These are phyloP conservation scores for Ranitomeya variabilis DNA, from an alignment of 2,113 vertebrate species.

Conservation along the genomic window DNA sequence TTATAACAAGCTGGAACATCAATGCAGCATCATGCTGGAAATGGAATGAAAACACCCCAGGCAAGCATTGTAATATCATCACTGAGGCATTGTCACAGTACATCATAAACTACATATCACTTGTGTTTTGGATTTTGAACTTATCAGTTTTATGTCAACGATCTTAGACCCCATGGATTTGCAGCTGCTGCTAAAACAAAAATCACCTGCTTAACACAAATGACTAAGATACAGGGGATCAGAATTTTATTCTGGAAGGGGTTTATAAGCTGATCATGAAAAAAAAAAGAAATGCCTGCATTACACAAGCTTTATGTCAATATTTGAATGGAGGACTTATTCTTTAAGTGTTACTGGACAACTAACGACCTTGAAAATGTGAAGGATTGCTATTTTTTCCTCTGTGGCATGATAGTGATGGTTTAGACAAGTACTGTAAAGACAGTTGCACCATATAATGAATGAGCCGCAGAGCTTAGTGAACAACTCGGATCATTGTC, in stretches of 20 bases:
- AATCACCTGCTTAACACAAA: slow-evolving; percentile 61
- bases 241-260: slow-evolving; percentile 52
- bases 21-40: slow-evolving; percentile 53
- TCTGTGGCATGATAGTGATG: not conserved
- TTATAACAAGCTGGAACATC: slow-evolving; percentile 55
- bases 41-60: slow-evolving; percentile 46
- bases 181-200: slow-evolving; percentile 61
- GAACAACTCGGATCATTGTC: not conserved
- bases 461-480: slow-evolving; percentile 7
- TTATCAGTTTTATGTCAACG: slow-evolving; percentile 64
- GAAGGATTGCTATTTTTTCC: not conserved
- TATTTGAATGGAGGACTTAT: slow-evolving; percentile 13
- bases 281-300: slow-evolving; percentile 32
- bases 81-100: slow-evolving; percentile 35
- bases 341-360: not conserved
- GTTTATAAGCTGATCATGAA: slow-evolving; percentile 24
- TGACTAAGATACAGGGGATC: slow-evolving; percentile 61
- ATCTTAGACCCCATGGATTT: slow-evolving; percentile 60
- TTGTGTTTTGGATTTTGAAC: slow-evolving; percentile 62
- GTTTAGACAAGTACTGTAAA: slow-evolving; percentile 19
- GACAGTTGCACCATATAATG: not conserved
- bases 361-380: slow-evolving; percentile 22
- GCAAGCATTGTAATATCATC: slow-evolving; percentile 28
- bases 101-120: slow-evolving; percentile 54
- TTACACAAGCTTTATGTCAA: slow-evolving; percentile 31